Evolutionary conservation across 1,140 invertebrate genomes (phyloP), one percentile per base, ranked within the genome.

Genomic region (Oreohelix idahoensis): DNA sequence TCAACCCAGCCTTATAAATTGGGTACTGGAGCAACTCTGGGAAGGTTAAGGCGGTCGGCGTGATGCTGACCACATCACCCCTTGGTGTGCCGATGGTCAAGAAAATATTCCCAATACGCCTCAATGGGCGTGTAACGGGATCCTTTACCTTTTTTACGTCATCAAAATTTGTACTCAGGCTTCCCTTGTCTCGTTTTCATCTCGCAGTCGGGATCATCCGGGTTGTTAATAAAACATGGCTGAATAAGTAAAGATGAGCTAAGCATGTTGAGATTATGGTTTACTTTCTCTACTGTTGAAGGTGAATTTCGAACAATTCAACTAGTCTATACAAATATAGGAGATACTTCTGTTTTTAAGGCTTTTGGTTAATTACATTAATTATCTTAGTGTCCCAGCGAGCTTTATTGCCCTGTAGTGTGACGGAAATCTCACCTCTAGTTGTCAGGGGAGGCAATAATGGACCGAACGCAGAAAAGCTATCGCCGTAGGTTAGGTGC

Each of bases 221-320:
- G 58, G 58, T 36, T 58, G 32, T 79, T 63, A 23, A 63, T 66
- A 49, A 79, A 79, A 36, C 53, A 79, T 66, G 51, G 58, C 51
- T 79, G 58, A 79, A 35, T 63, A n/a, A 36, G 32, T 29, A 35
- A 79, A 66, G 53, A 66, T 79, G 77, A 58, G 11, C 38, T 76
- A 76, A 76, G 42, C 74, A 49, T 76, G 74, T 76, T 51, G 39
- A 45, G 29, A 45, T 51, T 29, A 45, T 51, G 32, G 29, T 49
- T 76, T 76, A 49, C 42, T 35, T 35, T 49, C 32, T 32, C 74
- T 51, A 49, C 42, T 38, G 29, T 29, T 35, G 45, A 76, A 76
- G 74, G 74, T 73, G 71, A 73, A 42, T 73, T 73, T 45, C 36
- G 71, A 39, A 73, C 23, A 26, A 42, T 73, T 29, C 71, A 73